phyloP scores from a whole-genome alignment of 2,888 invertebrate genomes.

The Cosmopolites sordidus region DNA sequence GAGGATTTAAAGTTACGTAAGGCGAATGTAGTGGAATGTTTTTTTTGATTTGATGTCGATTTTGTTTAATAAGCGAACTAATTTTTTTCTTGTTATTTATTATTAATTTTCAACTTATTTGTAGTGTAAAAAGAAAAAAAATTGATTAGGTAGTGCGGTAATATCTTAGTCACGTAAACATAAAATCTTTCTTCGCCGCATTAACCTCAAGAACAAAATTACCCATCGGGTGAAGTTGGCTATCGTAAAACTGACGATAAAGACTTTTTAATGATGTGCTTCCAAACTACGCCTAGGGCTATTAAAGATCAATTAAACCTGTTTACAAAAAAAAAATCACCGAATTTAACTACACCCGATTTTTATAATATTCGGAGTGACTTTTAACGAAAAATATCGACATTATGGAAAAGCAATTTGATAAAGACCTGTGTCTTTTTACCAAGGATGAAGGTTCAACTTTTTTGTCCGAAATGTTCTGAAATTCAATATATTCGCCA shows the following conservation, averaged over 20 bases:
- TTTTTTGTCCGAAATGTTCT: too few species aligned
- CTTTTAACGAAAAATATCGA: background rate
- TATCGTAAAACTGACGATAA: conserved; percentile 7
- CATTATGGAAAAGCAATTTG: background rate
- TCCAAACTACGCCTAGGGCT: conserved; percentile 4
- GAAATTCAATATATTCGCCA: too few species aligned
- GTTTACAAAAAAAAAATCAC: conserved; percentile 4
- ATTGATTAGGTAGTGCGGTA: background rate
- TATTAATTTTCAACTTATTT: too few species aligned
- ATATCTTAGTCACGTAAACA: background rate
- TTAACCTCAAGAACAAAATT: conserved; percentile 2
- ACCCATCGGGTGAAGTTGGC: background rate
- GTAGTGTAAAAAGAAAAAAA: too few species aligned
- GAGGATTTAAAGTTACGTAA: too few species aligned
- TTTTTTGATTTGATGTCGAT: too few species aligned
- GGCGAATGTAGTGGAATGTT: too few species aligned
- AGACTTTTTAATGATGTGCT: conserved; percentile 4
- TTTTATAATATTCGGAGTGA: background rate
- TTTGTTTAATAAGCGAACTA: too few species aligned
- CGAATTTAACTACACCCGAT: background rate
- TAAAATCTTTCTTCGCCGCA: background rate
- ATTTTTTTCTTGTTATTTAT: too few species aligned
- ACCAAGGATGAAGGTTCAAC: too few species aligned
- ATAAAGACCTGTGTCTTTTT: background rate
- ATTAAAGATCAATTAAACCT: conserved; percentile 6